Conservation (phyloP, 1,140 invertebrate genomes). For the Diachasmimorpha longicaudata region DNA sequence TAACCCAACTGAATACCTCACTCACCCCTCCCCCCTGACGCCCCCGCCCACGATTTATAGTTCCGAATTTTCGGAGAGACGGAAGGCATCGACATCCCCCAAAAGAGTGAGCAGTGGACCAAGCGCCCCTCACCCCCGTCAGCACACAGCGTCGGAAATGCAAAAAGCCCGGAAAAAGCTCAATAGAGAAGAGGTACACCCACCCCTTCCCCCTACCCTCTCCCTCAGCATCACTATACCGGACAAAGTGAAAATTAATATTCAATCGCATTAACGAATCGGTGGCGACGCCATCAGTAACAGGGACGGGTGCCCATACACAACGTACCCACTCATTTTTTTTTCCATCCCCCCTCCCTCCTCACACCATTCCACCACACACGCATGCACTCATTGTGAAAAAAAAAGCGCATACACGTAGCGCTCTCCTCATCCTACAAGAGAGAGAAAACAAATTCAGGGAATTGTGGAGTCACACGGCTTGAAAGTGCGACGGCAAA, state of each 20-base stretch:
- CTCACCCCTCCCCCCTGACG: background rate
- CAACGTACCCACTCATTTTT: background rate
- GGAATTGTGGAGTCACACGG: conserved; percentile 36
- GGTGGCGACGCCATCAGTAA: conserved; percentile 45
- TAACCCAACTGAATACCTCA: background rate
- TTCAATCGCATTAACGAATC: conserved; percentile 62
- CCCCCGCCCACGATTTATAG: background rate
- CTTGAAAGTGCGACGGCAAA: conserved; percentile 57
- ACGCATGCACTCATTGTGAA: background rate
- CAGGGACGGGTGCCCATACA: conserved; percentile 22
- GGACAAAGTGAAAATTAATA: conserved; percentile 59
- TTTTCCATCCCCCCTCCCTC: background rate
- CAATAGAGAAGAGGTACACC: background rate
- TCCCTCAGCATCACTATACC: conserved; percentile 27
- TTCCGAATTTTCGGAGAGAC: background rate
- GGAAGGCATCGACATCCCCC: background rate
- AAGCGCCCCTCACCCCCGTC: background rate
- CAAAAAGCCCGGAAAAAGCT: conserved; percentile 1
- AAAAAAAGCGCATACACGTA: background rate
- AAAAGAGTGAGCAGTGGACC: background rate
- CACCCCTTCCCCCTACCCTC: background rate
- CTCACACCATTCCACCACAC: background rate
- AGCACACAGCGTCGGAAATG: background rate
- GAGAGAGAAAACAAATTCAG: background rate
- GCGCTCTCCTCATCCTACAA: too few relatives aligned